These are phyloP conservation scores for Gila orcuttii DNA, from an alignment of 2,113 vertebrate species.

Conservation along the genomic window DNA sequence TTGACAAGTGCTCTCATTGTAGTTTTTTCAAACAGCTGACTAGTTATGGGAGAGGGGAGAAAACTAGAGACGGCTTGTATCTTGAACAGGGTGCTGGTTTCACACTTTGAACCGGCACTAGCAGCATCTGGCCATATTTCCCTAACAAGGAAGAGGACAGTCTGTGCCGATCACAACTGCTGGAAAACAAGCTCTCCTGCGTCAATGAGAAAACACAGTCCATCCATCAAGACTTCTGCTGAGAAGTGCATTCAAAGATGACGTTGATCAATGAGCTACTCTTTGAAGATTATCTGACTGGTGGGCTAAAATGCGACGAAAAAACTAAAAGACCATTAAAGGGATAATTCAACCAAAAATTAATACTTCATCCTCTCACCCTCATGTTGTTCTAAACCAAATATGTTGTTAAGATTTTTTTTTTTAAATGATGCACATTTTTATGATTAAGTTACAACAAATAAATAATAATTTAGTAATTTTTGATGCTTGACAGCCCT, in stretches of 20 bases:
- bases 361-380: too few species aligned
- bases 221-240: background rate
- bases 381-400: background rate
- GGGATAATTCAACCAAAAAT: background rate
- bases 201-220: background rate
- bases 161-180: constrained; percentile 44
- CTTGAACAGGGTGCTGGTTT: constrained; percentile 66
- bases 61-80: constrained; percentile 61
- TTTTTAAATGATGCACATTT: background rate
- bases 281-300: background rate
- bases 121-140: constrained; percentile 57
- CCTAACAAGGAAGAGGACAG: constrained; percentile 56
- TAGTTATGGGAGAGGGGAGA: constrained; percentile 43
- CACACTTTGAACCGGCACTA: constrained; percentile 61
- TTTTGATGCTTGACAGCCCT: background rate
- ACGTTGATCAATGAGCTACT: background rate
- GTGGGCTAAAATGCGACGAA: background rate
- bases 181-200: constrained; percentile 42
- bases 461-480: background rate
- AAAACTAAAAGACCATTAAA: background rate
- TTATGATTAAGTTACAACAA: background rate
- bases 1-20: constrained; percentile 58
- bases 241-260: background rate
- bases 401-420: background rate
- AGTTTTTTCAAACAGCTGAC: constrained; percentile 58